Evolutionary conservation across 2,888 invertebrate genomes (phyloP), one percentile per base, ranked within the genome.

Genomic region (Agrotis puta): DNA sequence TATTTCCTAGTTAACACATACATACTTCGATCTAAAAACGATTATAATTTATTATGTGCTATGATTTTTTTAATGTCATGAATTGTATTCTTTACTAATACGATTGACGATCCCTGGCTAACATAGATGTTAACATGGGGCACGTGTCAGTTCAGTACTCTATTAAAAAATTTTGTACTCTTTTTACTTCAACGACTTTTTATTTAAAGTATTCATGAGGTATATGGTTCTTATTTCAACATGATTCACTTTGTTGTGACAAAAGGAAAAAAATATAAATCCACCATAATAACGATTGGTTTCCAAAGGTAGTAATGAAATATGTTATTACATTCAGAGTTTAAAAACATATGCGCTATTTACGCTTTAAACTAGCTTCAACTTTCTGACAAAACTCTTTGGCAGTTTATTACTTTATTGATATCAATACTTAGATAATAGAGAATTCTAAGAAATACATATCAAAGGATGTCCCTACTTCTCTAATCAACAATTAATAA

Each of bases 151-250:
- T 13, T 51, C 27, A 74, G n/a, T n/a, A n/a, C n/a, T n/a, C 57
- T 77, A 43, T 43, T n/a, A n/a, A 62, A 70, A 72, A 65, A 0
- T 5, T 14, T 43, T 39, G 47, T 63, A 59, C 51, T 70, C 13
- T 18, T 62, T 58, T 4, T 18, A 53, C 13, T 53, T 70, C 63
- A 58, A 27, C 63, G 58, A 53, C 50, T 79, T 72, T 70, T 78
- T 64, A 54, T 71, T 50, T 6, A 16, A 71, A 78, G 59, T 39
- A n/a, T n/a, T n/a, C n/a, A n/a, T n/a, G n/a, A n/a, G 59, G 78
- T 54, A 54, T 58, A 71, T 61, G 77, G n/a, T n/a, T n/a, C n/a
- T n/a, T n/a, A n/a, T n/a, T n/a, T n/a, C n/a, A 62, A 74, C 47
- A 47, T 61, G 62, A 20, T 57, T 57, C 20, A 51, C 48, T 33